These are phyloP conservation scores for Chascanopsetta lugubris DNA, from an alignment of 2,113 vertebrate species.

Conservation along the genomic window DNA sequence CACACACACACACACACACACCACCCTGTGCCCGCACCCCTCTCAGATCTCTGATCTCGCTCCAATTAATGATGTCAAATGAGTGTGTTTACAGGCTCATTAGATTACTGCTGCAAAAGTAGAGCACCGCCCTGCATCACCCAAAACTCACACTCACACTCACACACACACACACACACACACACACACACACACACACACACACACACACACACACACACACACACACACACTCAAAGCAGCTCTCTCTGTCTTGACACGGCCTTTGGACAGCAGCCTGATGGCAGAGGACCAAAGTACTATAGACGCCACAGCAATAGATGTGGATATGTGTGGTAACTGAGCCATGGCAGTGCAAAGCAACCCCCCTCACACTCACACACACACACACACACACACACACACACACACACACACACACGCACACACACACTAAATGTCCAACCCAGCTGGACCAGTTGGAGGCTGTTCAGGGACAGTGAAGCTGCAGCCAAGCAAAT, in stretches of 20 bases:
- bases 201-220: conserved; percentile 34
- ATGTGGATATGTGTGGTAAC: conserved; percentile 51
- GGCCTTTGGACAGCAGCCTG: conserved; percentile 72
- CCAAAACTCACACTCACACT: conserved; percentile 52
- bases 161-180: conserved; percentile 38
- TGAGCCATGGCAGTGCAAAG: conserved; percentile 63
- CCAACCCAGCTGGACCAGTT: conserved; percentile 77
- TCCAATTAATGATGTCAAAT: conserved; percentile 87
- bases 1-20: not conserved
- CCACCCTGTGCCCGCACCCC: conserved; percentile 37
- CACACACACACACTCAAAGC: conserved; percentile 46
- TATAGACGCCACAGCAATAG: conserved; percentile 56
- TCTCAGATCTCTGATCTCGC: conserved; percentile 82
- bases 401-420: conserved; percentile 19
- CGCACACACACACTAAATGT: conserved; percentile 31
- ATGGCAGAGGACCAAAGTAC: conserved; percentile 77
- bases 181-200: conserved; percentile 46
- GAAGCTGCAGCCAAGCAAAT: conserved; percentile 72
- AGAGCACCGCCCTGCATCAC: conserved; percentile 71
- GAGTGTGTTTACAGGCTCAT: conserved; percentile 87
- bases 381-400: conserved; percentile 34
- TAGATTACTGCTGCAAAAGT: conserved; percentile 81
- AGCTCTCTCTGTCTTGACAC: conserved; percentile 63
- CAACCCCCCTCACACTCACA: conserved; percentile 40
- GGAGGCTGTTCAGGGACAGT: conserved; percentile 70